Base-by-base conservation (phyloP, 2,797 vertebrate species). In the Melanotaenia trifasciata region DNA sequence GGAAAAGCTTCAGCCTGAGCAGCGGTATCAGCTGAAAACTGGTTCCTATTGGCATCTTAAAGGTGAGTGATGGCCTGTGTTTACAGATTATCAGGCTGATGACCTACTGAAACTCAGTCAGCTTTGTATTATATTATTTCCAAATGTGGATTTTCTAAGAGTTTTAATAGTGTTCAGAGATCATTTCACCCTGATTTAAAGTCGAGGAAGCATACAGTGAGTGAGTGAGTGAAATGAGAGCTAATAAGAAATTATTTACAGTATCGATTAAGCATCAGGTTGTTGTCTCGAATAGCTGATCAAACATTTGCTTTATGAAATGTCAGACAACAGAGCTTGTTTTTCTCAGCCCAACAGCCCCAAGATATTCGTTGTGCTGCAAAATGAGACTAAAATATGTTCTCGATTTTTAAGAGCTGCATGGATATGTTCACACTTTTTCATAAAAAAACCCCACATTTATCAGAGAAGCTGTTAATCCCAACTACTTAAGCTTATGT, bases 21-120 rank as follows among this genome's bases (percentile, higher is more conserved):
- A 72, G 68, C 63, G 70, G 61, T 56, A 78, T 89, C 61, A 70
- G 61, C 67, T 75, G 79, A 53, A 84, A 90, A 88, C 80, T 73
- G 81, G 30, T 84, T 85, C 66, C 73, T 65, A 61, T 74, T 80
- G 75, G 61, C 74, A 64, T 62, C 74, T 58, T 80, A 24, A 76
- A 78, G 78, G 79, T 79, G 79, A 86, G 84, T 45, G 67, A 79
- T 81, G 76, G 76, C 64, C 63, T 35, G 22, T 60, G 53, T 84
- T 80, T 80, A 78, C 58, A 70, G 38, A 76, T 82, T 64, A 81
- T 75, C 57, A 65, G 38, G 24, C 32, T 1, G 22, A 73, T 69
- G 65, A 81, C 79, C 70, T 61, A 28, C 63, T 68, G 30, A 32
- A 71, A 76, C 61, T 14, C 64, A 38, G 38, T 71, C 40, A 30